phyloP scores from a whole-genome alignment of 2,797 vertebrate genomes.

The Acipenser oxyrinchus region DNA sequence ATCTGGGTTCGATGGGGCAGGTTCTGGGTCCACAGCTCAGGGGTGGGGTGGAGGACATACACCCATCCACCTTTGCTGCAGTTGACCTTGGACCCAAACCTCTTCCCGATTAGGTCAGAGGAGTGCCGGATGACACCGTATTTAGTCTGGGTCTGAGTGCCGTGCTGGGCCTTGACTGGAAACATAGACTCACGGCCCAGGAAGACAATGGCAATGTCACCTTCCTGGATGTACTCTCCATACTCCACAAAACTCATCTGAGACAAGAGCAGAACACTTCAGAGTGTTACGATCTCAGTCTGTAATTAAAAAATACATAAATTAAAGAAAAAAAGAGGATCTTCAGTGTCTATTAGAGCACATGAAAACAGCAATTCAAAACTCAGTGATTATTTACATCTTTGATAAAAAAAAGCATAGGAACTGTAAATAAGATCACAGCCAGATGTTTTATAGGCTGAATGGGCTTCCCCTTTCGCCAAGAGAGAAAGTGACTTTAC shows the following conservation, averaged over 20 bases:
- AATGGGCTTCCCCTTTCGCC: no score
- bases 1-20: slow-evolving; percentile 95
- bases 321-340: no score
- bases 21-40: slow-evolving; percentile 88
- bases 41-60: slow-evolving; percentile 86
- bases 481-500: no score
- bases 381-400: no score
- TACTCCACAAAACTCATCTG: slow-evolving; percentile 87
- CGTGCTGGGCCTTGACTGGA: slow-evolving; percentile 78
- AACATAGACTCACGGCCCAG: slow-evolving; percentile 83
- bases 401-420: no score
- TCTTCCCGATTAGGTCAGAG: slow-evolving; percentile 80
- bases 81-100: slow-evolving; percentile 86
- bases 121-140: slow-evolving; percentile 90
- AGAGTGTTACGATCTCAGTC: no score
- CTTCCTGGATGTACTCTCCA: slow-evolving; percentile 73
- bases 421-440: no score
- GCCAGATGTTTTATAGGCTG: no score
- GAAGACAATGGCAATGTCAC: slow-evolving; percentile 85
- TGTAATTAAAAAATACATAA: no score
- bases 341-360: no score
- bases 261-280: no score
- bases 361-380: no score
- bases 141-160: slow-evolving; percentile 85
- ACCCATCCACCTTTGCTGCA: slow-evolving; percentile 95